Base-by-base conservation (phyloP, 2,888 invertebrate species). In the Tachystola acroxantha region DNA sequence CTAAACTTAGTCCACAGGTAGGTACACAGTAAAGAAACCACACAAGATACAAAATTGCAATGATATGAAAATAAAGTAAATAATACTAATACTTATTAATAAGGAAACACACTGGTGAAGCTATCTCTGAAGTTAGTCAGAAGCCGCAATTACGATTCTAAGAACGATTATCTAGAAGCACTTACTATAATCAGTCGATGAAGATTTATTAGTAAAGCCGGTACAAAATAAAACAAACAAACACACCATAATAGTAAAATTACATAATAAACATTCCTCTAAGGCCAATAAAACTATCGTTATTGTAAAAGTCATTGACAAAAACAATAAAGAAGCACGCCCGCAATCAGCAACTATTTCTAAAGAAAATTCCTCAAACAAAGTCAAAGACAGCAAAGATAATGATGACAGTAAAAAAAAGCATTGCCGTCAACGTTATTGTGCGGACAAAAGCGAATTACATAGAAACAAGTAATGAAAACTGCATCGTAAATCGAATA, bases 151-250 rank as follows among this genome's bases (percentile, higher is more conserved):
- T 62, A 53, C 43, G 49, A 45, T 48, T 29, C 36, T 32, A 70
- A 61, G 69, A 65, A 67, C 72, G 65, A 43, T 68, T 70, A 74
- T 73, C 72, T 57, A 42, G 46, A 48, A 64, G 64, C 72, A 72
- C 70, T 71, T 70, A 64, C 55, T 53, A 47, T 71, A 71, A 74
- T 74, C 72, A 71, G 55, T 60, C 61, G 61, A 64, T 63, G 62
- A 57, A 59, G 58, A 64, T 69, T 66, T 67, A 61, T 64, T 16
- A 16, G 16, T 16, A 16, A 16, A 16, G 3, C 16, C 16, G 16
- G 16, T 16, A 16, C 16, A 16, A 6, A 6, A 6, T 16, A 16
- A 16, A 16, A 3, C 6, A 16, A 16, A 16, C 24, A 24, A 24
- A 24, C 24, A 24, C 24, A 24, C 24, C n/a, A n/a, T n/a, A n/a